Conservation (phyloP, 1,140 invertebrate genomes). For the Episyrphus balteatus region DNA sequence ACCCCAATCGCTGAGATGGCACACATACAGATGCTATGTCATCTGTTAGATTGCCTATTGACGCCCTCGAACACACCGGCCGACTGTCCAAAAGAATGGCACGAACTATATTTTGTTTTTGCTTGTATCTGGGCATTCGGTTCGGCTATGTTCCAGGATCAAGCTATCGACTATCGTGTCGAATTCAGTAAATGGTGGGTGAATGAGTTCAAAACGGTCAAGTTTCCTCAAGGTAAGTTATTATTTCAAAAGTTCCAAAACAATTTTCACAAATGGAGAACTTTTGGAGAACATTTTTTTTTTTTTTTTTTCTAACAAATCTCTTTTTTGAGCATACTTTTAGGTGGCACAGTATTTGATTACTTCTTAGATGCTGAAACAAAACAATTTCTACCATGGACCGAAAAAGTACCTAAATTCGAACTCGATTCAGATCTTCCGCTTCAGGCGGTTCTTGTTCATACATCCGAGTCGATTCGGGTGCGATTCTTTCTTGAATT, state of each 20-base stretch:
- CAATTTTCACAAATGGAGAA: background rate
- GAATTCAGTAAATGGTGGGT: conserved; percentile 96
- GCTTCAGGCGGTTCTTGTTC: conserved; percentile 84
- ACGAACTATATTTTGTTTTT: conserved; percentile 94
- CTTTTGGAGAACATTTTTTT: background rate
- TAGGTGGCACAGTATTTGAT: conserved; percentile 82
- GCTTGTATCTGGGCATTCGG: conserved; percentile 94
- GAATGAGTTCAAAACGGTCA: conserved; percentile 90
- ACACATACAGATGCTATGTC: conserved; percentile 88
- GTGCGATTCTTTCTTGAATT: conserved; percentile 83
- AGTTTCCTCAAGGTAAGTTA: conserved; percentile 64
- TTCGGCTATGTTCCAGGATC: conserved; percentile 88
- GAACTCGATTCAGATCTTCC: conserved; percentile 86
- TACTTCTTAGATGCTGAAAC: conserved; percentile 85
- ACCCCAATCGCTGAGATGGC: conserved; percentile 89
- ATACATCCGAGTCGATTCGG: conserved; percentile 85
- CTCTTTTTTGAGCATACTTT: background rate
- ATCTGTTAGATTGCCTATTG: conserved; percentile 75
- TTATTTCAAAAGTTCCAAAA: background rate
- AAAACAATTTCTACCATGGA: conserved; percentile 83
- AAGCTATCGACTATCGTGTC: conserved; percentile 56
- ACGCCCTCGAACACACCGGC: conserved; percentile 70
- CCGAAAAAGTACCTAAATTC: conserved; percentile 77
- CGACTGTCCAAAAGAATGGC: conserved; percentile 88
- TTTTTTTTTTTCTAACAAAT: background rate